Base-by-base conservation (phyloP, 2,797 vertebrate genomes). In the Spea hammondii region DNA sequence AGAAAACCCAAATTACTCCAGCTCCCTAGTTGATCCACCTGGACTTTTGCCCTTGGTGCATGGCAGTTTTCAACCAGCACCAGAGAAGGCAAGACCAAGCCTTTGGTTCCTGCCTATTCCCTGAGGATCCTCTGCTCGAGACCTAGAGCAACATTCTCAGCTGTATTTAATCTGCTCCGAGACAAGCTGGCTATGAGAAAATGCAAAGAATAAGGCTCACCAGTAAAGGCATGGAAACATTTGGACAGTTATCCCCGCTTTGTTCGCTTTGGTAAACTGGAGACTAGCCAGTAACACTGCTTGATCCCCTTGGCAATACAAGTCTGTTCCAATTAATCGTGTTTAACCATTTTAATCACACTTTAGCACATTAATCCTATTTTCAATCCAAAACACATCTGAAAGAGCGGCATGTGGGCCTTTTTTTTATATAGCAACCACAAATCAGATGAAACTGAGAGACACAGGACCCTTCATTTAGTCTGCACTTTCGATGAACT, bases 341-440 rank as follows among this genome's bases (percentile, higher is more conserved):
- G 95, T 97, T 97, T 97, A 97, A 96, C 93, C 93, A 94, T 96
- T 96, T 94, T 96, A 96, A 98, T 98, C 95, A 97, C 95, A 96
- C 95, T 95, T 97, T 96, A 98, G 96, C 95, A 95, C 95, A 97
- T 98, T 99, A 98, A 99, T 98, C 96, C 96, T 96, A 96, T 97
- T 97, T 97, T 95, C 93, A 92, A 94, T 94, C 94, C 94, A 94
- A 96, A 96, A 96, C 94, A 96, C 93, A 96, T 95, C 93, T 92
- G 91, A 96, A 90, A 88, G 91, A 92, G 92, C 92, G 88, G 92
- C 93, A 93, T 94, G 93, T 93, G 93, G 91, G 91, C 91, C 88
- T 91, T 95, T 92, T 95, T 92, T 94, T 95, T 92, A 94, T 95
- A 95, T 93, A 94, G 94, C 94, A 95, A 95, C 93, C 89, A 92